These are phyloP conservation scores for Phalacrocorax aristotelis DNA, from an alignment of 2,113 vertebrate species.

Conservation along the genomic window DNA sequence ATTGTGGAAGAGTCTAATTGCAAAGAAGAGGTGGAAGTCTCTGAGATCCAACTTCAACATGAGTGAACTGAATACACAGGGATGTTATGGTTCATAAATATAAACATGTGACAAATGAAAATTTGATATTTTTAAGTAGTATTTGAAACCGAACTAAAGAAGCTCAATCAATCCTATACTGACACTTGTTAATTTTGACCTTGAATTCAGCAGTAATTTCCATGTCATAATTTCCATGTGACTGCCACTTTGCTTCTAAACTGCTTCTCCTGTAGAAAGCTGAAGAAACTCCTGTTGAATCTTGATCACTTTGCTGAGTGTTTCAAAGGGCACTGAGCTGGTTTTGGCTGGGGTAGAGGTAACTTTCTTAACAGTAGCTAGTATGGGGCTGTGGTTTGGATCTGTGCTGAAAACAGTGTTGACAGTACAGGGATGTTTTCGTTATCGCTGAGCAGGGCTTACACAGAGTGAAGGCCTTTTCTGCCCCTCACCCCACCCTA, in stretches of 20 bases:
- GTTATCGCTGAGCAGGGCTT: no score
- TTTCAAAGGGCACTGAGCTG: neutral
- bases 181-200: neutral
- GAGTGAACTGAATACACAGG: neutral
- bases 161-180: neutral
- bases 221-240: neutral
- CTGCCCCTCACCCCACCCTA: no score
- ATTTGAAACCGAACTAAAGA: neutral
- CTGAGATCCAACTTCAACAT: neutral
- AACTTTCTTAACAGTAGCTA: no score
- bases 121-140: neutral
- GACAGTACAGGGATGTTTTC: no score
- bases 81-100: neutral
- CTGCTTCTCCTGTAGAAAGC: neutral
- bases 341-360: neutral
- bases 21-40: neutral
- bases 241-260: neutral
- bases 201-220: neutral
- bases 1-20: neutral
- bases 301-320: neutral
- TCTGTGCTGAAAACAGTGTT: no score
- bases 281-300: neutral
- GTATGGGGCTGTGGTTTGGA: no score
- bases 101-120: neutral
- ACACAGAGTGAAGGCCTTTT: no score